Base-by-base conservation (phyloP, 2,888 invertebrate genomes). In the Pseudoips prasinana region DNA sequence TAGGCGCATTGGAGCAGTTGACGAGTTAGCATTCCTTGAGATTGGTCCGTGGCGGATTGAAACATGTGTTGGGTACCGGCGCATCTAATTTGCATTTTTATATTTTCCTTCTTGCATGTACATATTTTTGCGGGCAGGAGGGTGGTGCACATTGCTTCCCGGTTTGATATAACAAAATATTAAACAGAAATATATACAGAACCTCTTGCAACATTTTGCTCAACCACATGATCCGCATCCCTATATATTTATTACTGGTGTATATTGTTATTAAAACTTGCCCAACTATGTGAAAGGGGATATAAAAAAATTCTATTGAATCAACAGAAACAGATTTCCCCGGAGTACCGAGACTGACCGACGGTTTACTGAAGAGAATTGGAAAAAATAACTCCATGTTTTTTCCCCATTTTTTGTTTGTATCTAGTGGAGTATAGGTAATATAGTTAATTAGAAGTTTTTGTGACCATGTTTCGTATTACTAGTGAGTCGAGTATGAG, bases 261-360 rank as follows among this genome's bases (percentile, higher is more conserved):
- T 14, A 5, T 14, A 73, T 69, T 70, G 68, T 72, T 71, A 59
- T 62, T 60, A 58, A 68, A 71, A 63, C 65, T 40, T 68, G 35
- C 54, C 53, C 46, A 58, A 57, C 56, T 55, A 59, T 60, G 54
- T 53, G 61, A 49, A 53, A 39, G 41, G 40, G 62, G 59, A 58
- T 56, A 66, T 30, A 54, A 46, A 76, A 79, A 82, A 74, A 74
- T 42, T 73, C 73, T 76, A 80, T 84, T 70, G 75, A 77, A 78
- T 74, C 72, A 77, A 64, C 58, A 46, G 54, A 60, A 53, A 60
- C 54, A 78, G 78, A 84, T 85, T 85, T 84, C 84, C 85, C 84
- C 26, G 8, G 82, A 72, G 82, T 45, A 29, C 26, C 9, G 28
- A 44, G 63, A 67, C 66, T 75, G 81, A 77, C 79, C 75, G 73